These are phyloP conservation scores for Lasiurus cinereus DNA, from an alignment of 2,113 vertebrate species.

Conservation along the genomic window DNA sequence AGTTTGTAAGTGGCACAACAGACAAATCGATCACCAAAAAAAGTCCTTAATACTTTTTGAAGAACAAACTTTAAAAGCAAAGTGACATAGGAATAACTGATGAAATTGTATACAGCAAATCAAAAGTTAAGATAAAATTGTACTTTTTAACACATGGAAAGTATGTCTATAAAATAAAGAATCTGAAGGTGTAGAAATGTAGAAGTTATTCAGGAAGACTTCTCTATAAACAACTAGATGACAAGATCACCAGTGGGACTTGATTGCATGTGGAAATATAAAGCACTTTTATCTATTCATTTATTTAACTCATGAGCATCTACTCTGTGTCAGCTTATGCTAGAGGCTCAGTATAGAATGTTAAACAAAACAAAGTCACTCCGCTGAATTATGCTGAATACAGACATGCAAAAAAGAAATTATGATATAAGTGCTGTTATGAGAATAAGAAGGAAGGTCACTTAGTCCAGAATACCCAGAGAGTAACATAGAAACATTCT, in stretches of 20 bases:
- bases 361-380: background rate
- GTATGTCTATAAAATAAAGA: background rate
- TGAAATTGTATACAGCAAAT: background rate
- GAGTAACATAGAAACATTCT: background rate
- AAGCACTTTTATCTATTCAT: background rate
- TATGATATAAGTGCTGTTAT: background rate
- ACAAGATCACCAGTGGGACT: background rate
- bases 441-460: background rate
- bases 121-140: background rate
- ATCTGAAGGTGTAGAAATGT: background rate
- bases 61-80: background rate
- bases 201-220: background rate
- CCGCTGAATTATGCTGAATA: background rate
- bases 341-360: background rate
- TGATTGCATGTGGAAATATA: background rate
- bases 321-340: background rate
- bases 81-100: background rate
- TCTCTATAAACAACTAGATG: background rate
- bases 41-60: background rate
- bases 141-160: background rate
- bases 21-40: background rate
- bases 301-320: background rate
- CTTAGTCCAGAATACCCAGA: background rate
- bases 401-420: background rate
- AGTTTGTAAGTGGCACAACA: background rate